Base-by-base conservation (phyloP, 37 sponge, comb jelly and placozoan species). In the Tethya wilhelma region DNA sequence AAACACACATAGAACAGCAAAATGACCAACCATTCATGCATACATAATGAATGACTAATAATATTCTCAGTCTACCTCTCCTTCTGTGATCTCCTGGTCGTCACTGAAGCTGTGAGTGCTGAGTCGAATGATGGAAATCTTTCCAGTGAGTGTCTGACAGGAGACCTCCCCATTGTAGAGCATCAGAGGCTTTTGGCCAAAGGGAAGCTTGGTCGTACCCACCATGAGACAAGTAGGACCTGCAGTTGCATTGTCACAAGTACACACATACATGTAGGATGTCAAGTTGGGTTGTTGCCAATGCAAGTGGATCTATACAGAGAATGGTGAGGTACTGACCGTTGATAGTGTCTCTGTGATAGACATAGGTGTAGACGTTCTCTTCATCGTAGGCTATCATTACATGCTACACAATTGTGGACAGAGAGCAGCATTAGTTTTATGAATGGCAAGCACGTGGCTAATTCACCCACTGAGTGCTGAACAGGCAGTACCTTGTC, bases 401-500 rank as follows among this genome's bases (percentile, higher is more conserved):
- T 56, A 95, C 83, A 72, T 89, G 85, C 89, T 94, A 66, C 22
- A 87, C 12, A 38, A 69, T 38, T 53, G 7, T 14, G 32, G 28
- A 2, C 25, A 46, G 56, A 56, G 60, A 6, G 23, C 8, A 80
- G 36, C 23, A 29, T 41, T 28, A 37, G n/a, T n/a, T n/a, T n/a
- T 28, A 39, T 12, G 8, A 37, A 67, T 62, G 29, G 63, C 8
- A 62, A 20, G 63, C 7, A 9, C n/a, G 8, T 29, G n/a, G n/a
- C 63, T 14, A 19, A 9, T 49, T 9, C 53, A 49, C 14, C 53
- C 53, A 49, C n/a, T n/a, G n/a, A n/a, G n/a, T n/a, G n/a, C n/a
- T n/a, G n/a, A n/a, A n/a, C n/a, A n/a, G n/a, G n/a, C n/a, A n/a
- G 1, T 56, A 93, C 97, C 84, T 84, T 95, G 41, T 98, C 98